These are phyloP conservation scores for Aporophyla nigra DNA, from an alignment of 2,888 invertebrate genomes.

Conservation along the genomic window DNA sequence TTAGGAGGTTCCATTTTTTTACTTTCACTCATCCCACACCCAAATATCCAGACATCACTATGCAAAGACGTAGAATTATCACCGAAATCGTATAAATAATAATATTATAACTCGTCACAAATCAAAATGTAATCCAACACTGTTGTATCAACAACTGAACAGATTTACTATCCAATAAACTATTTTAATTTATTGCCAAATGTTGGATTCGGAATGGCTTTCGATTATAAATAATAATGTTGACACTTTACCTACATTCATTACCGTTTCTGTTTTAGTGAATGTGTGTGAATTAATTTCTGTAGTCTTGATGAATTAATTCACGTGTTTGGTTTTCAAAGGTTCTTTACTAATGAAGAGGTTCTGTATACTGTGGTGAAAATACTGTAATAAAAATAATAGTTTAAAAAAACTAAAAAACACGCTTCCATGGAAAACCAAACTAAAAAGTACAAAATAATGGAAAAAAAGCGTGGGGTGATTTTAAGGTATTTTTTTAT, in stretches of 20 bases:
- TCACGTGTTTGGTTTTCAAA: background rate
- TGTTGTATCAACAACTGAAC: slow-evolving; percentile 73
- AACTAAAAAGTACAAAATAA: too few species aligned
- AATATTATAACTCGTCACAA: slow-evolving; percentile 70
- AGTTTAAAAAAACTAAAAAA: too few species aligned
- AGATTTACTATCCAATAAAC: slow-evolving; percentile 78
- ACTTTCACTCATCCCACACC: background rate
- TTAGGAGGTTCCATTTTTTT: background rate
- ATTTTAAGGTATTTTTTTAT: too few species aligned
- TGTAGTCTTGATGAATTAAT: slow-evolving; percentile 8
- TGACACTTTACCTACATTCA: slow-evolving; percentile 67
- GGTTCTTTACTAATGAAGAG: background rate
- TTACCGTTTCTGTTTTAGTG: slow-evolving; percentile 46
- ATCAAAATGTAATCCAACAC: slow-evolving; percentile 78
- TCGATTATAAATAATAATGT: slow-evolving; percentile 72
- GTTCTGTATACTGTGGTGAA: too few species aligned
- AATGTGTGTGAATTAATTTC: slow-evolving; percentile 38
- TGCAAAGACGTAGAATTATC: slow-evolving; percentile 44
- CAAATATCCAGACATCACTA: slow-evolving; percentile 32
- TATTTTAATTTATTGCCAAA: slow-evolving; percentile 75
- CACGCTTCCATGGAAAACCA: too few species aligned
- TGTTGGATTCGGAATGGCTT: slow-evolving; percentile 72
- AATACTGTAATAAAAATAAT: too few species aligned
- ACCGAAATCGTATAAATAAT: slow-evolving; percentile 49
- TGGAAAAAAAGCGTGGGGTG: too few species aligned